Base-by-base conservation (phyloP, 2,113 vertebrate genomes). In the Siniperca knerii region DNA sequence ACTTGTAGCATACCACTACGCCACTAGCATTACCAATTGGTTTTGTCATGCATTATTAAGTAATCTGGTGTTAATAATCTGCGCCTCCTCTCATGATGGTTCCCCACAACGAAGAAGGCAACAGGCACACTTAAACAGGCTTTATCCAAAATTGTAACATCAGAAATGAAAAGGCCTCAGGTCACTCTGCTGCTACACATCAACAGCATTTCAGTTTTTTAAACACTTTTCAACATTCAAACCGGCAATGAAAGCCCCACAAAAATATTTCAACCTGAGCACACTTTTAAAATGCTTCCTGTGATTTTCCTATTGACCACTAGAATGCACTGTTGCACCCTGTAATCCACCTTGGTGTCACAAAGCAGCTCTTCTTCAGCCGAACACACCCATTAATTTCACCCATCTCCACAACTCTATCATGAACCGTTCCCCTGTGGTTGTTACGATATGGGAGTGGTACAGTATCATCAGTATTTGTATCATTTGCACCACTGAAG, bases 251-350 rank as follows among this genome's bases (percentile, higher is more conserved):
- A 77, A 64, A 50, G 16, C 9, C 25, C 33, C 4, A 60, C 10
- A 54, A 67, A 71, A 62, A 66, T 40, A 65, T 35, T 40, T 8
- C 1, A 73, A 37, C 8, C 10, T 16, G 20, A 46, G 10, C 60
- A 50, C 8, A 12, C 21, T 42, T 58, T 35, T 33, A 2, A 40
- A 73, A 66, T 10, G 5, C 7, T 80, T 48, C 44, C 11, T 66
- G 74, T 75, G 11, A 40, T 85, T 73, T 73, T 70, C 35, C 42
- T 66, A 8, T 52, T 68, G 58, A 16, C 90, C 94, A 91, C 86
- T 86, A 93, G 93, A 84, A 82, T 79, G 90, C 89, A 88, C 92
- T 95, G 91, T 93, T 93, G 93, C 77, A 79, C 92, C 87, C 90
- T 90, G 55, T 64, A 89, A 88, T 72, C 64, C 42, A 18, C 78